These are phyloP conservation scores for Numenius arquata DNA, from an alignment of 2,113 vertebrate species.

Conservation along the genomic window DNA sequence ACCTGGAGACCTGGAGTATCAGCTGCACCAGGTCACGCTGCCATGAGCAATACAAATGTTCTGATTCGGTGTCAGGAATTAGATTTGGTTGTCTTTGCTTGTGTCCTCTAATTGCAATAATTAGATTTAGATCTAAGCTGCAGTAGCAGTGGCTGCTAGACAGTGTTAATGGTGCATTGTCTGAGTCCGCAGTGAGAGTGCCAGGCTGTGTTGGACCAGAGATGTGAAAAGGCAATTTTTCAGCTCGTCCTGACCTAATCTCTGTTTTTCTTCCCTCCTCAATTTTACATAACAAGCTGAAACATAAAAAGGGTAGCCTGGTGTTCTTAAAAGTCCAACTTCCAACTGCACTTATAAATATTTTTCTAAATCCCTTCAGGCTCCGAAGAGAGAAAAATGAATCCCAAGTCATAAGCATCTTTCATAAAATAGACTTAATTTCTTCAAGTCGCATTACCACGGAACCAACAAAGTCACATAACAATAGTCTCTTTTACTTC, in stretches of 20 bases:
- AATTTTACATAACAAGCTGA: slow-evolving; percentile 18
- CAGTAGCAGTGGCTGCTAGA: not conserved
- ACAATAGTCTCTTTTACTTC: not conserved
- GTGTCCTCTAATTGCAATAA: not conserved
- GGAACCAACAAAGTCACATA: not conserved
- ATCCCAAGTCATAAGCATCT: not conserved
- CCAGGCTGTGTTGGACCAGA: not conserved
- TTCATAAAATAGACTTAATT: slow-evolving; percentile 19
- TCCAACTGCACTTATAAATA: slow-evolving; percentile 7
- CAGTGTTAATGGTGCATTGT: not conserved
- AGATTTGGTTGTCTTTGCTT: not conserved
- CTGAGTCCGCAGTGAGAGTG: accelerated
- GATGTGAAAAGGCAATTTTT: not conserved
- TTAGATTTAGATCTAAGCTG: not conserved
- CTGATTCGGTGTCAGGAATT: not conserved
- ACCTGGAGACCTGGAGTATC: not conserved
- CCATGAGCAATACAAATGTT: not conserved
- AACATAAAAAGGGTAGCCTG: not conserved
- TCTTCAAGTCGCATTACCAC: not conserved
- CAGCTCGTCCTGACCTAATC: not conserved
- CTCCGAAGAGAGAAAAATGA: not conserved
- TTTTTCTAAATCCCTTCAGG: slow-evolving; percentile 15
- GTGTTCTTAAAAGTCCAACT: not conserved
- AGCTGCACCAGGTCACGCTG: not conserved
- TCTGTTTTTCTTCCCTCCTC: not conserved